Evolutionary conservation across 2,113 vertebrate species (phyloP).

Genomic region (Cryptomyrus ogoouensis): DNA sequence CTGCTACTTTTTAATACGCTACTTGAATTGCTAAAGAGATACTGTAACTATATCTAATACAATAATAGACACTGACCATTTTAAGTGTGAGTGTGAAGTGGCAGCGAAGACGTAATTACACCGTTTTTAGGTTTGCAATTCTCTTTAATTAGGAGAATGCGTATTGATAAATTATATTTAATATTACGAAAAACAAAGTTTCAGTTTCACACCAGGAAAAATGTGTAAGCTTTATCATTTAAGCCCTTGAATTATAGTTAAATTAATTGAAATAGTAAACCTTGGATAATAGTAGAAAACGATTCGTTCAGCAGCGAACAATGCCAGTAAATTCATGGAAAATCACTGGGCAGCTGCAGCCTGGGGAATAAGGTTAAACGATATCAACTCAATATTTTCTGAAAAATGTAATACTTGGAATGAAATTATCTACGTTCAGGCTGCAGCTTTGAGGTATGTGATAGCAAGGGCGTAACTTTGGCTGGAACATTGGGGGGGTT

Average conservation of each 20-base stretch:
- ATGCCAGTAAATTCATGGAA: conserved; percentile 1
- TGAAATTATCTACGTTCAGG: not conserved
- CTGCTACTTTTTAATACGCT: not conserved
- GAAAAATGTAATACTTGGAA: not conserved
- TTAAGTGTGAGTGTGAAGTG: not conserved
- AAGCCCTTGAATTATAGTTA: not conserved
- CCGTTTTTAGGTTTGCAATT: not conserved
- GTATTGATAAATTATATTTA: not conserved
- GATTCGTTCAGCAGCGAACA: not conserved
- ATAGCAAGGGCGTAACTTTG: not conserved
- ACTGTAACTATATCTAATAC: not conserved
- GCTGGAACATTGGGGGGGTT: no score
- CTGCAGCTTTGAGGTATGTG: not conserved
- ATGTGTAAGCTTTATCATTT: not conserved
- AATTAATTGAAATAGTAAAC: not conserved
- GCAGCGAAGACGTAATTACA: not conserved
- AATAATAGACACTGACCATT: not conserved
- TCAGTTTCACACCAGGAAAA: not conserved
- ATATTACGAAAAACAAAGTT: not conserved
- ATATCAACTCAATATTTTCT: not conserved
- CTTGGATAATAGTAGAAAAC: not conserved
- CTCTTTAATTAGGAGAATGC: not conserved
- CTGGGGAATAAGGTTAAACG: not conserved
- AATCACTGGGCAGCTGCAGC: conserved; percentile 3
- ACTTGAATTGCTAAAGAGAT: not conserved